Evolutionary conservation across 2,888 invertebrate species (phyloP).

Genomic region (Lucinisca nassula): DNA sequence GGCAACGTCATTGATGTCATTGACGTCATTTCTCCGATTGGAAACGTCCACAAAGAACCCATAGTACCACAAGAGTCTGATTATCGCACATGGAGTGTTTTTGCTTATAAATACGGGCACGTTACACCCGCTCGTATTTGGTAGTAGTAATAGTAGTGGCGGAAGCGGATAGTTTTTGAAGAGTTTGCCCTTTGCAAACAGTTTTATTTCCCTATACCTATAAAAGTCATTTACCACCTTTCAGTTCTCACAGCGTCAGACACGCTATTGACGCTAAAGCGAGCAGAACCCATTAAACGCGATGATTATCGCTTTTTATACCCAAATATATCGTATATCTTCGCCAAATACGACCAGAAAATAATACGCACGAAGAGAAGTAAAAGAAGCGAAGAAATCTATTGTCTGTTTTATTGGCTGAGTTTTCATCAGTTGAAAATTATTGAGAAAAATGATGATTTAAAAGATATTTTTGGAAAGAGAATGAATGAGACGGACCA

Average conservation of each 20-base stretch:
- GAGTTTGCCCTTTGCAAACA: too few relatives aligned
- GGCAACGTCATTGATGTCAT: too few relatives aligned
- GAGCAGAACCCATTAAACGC: constrained; percentile 47
- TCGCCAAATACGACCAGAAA: constrained; percentile 8
- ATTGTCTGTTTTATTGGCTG: constrained; percentile 10
- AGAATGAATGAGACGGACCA: background rate
- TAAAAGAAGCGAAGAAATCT: constrained; percentile 15
- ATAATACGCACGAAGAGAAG: constrained; percentile 10
- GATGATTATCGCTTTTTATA: constrained; percentile 63
- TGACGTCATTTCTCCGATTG: too few relatives aligned
- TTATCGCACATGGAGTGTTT: too few relatives aligned
- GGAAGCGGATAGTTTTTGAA: too few relatives aligned
- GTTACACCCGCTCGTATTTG: too few relatives aligned
- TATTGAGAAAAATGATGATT: constrained; percentile 13
- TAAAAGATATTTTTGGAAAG: constrained; percentile 1
- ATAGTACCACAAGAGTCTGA: too few relatives aligned
- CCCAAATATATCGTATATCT: constrained; percentile 55
- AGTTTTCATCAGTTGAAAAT: background rate
- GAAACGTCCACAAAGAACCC: too few relatives aligned
- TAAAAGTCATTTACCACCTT: constrained; percentile 12
- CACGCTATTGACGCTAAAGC: constrained; percentile 41
- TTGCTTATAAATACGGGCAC: too few relatives aligned
- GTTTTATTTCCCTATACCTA: background rate
- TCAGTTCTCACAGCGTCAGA: constrained; percentile 3
- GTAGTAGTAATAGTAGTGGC: too few relatives aligned